These are phyloP conservation scores for Cephalopachus bancanus DNA, from an alignment of 2,797 vertebrate genomes.

Conservation along the genomic window DNA sequence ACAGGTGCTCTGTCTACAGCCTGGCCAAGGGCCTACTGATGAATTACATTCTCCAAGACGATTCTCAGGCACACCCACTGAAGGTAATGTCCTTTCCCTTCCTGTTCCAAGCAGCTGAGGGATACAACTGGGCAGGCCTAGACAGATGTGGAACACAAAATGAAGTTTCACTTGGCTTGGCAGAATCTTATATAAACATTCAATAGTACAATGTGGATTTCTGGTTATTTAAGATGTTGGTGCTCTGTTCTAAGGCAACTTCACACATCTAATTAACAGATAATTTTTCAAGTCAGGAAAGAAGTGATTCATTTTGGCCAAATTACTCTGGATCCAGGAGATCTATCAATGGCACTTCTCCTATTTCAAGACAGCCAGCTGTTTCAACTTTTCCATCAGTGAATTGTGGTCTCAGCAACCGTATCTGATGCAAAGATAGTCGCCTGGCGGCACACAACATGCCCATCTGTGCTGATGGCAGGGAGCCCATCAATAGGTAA, in stretches of 20 bases:
- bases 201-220: background rate
- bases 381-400: slow-evolving; percentile 57
- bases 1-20: background rate
- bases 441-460: background rate
- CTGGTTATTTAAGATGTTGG: background rate
- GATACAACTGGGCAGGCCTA: slow-evolving; percentile 60
- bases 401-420: background rate
- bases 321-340: background rate
- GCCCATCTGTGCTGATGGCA: slow-evolving; percentile 60
- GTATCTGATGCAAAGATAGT: slow-evolving; percentile 57
- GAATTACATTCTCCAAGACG: background rate
- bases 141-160: slow-evolving; percentile 47
- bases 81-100: slow-evolving; percentile 59
- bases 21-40: background rate
- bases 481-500: slow-evolving; percentile 32
- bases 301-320: slow-evolving; percentile 55
- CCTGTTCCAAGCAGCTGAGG: slow-evolving; percentile 54
- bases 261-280: background rate
- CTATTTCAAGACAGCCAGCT: slow-evolving; percentile 57
- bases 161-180: background rate
- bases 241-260: background rate
- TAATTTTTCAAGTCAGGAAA: slow-evolving; percentile 5
- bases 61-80: slow-evolving; percentile 56
- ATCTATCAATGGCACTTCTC: fast-evolving
- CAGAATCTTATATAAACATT: background rate